A percentile compares a stretch with the other conserved stretches of the same genome.
These are phyloP conservation scores for Nasua narica DNA, from an alignment of 2,797 vertebrate species.

Conservation along the genomic window DNA sequence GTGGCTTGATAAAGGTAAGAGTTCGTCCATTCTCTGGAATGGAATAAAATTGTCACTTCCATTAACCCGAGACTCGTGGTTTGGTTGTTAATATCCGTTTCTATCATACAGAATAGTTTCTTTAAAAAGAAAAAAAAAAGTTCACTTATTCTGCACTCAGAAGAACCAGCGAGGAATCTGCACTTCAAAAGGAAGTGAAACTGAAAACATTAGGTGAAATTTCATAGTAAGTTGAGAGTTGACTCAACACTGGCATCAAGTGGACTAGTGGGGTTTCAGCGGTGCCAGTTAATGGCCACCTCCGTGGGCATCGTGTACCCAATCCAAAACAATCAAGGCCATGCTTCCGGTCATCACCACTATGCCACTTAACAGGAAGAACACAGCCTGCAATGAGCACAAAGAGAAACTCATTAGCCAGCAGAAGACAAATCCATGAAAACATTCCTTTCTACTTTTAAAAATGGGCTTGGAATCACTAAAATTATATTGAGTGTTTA, in stretches of 20 bases:
- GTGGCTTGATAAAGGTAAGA: conserved; percentile 91
- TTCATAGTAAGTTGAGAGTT: conserved; percentile 80
- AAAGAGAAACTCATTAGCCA: conserved; percentile 50
- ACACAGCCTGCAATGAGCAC: conserved; percentile 85
- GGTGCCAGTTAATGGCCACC: conserved; percentile 86
- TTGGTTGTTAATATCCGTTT: conserved; percentile 82
- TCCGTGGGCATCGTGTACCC: conserved; percentile 83
- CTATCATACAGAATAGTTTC: conserved; percentile 84
- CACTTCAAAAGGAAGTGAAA: conserved; percentile 86
- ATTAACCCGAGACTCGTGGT: conserved; percentile 84
- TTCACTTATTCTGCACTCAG: conserved; percentile 84
- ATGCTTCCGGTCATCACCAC: conserved; percentile 93
- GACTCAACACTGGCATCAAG: conserved; percentile 81
- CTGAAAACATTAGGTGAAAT: conserved; percentile 77
- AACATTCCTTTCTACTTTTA: neutral
- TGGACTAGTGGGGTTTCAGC: conserved; percentile 63
- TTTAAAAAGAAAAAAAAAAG: conserved; percentile 75
- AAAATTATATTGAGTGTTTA: neutral
- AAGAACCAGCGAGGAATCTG: conserved; percentile 85
- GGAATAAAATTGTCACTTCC: conserved; percentile 91
- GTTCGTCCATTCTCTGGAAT: conserved; percentile 98
- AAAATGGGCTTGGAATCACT: neutral
- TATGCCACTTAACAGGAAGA: conserved; percentile 91
- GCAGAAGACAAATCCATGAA: rapidly evolving
- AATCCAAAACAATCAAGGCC: conserved; percentile 93